phyloP scores from a whole-genome alignment of 2,797 vertebrate genomes.

The Petrocephalus schoutedeni region DNA sequence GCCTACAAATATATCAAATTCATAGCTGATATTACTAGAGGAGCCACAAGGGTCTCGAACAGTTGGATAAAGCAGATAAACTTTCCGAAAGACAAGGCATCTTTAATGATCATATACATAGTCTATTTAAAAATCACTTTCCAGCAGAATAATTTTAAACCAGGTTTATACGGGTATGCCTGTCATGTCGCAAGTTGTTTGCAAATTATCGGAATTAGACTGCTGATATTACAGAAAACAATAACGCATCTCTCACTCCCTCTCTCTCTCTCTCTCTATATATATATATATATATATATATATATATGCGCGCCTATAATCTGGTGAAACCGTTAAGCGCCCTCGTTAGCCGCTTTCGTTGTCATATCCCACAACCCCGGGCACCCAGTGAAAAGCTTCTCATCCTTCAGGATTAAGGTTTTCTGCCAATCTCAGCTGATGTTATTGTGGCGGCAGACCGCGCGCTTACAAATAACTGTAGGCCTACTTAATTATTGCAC shows the following conservation, averaged over 20 bases:
- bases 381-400: not conserved
- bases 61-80: constrained; percentile 22
- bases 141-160: constrained; percentile 6
- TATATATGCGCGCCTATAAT: not conserved
- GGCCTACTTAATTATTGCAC: constrained; percentile 4
- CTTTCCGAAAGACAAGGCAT: constrained; percentile 20
- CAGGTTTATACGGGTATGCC: not conserved
- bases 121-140: constrained; percentile 4
- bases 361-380: not conserved
- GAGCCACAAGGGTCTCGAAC: constrained; percentile 20
- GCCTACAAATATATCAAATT: constrained; percentile 50
- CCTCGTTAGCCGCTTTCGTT: not conserved
- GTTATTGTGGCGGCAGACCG: constrained; percentile 25
- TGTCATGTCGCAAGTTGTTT: constrained; percentile 5
- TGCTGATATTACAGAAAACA: constrained; percentile 13
- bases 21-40: constrained; percentile 43
- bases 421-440: constrained; percentile 1
- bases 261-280: not conserved
- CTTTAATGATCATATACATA: constrained; percentile 18
- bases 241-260: not conserved
- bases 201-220: constrained; percentile 7
- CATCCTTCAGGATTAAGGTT: constrained; percentile 19
- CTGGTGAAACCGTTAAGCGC: not conserved
- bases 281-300: no score
- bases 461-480: not conserved